These are phyloP conservation scores for Icerya purchasi DNA, from an alignment of 2,888 invertebrate genomes.

Conservation along the genomic window DNA sequence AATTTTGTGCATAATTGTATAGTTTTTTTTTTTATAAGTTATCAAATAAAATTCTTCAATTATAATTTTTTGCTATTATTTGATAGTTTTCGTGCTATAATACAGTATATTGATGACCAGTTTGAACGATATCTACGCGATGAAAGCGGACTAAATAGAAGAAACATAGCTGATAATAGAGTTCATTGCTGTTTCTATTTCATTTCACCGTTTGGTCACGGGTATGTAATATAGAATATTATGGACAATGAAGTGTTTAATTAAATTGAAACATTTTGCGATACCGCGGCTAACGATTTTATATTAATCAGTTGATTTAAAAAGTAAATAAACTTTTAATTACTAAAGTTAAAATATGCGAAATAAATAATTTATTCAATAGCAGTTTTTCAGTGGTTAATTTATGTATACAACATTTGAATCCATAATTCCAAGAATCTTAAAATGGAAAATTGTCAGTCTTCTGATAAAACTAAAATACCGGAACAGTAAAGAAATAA, in stretches of 20 bases:
- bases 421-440: too few species aligned
- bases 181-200: slow-evolving; percentile 97
- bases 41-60: slow-evolving; percentile 1
- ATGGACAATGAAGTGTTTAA: too few species aligned
- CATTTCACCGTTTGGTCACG: slow-evolving; percentile 90
- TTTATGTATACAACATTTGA: not conserved
- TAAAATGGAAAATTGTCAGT: too few species aligned
- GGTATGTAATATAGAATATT: slow-evolving; percentile 44
- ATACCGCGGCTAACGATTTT: not conserved
- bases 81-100: slow-evolving; percentile 70
- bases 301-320: not conserved
- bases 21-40: slow-evolving; percentile 1
- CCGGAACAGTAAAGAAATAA: too few species aligned
- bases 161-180: slow-evolving; percentile 89
- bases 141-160: slow-evolving; percentile 84
- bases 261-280: not conserved
- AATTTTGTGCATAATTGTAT: too few species aligned
- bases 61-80: slow-evolving; percentile 8
- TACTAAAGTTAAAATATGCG: not conserved
- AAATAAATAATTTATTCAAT: not conserved
- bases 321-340: not conserved
- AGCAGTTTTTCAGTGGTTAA: not conserved
- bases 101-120: slow-evolving; percentile 92
- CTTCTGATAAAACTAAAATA: too few species aligned
- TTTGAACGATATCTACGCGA: slow-evolving; percentile 78